Conservation (phyloP, 2,888 invertebrate genomes). For the Xanthorhoe designata region DNA sequence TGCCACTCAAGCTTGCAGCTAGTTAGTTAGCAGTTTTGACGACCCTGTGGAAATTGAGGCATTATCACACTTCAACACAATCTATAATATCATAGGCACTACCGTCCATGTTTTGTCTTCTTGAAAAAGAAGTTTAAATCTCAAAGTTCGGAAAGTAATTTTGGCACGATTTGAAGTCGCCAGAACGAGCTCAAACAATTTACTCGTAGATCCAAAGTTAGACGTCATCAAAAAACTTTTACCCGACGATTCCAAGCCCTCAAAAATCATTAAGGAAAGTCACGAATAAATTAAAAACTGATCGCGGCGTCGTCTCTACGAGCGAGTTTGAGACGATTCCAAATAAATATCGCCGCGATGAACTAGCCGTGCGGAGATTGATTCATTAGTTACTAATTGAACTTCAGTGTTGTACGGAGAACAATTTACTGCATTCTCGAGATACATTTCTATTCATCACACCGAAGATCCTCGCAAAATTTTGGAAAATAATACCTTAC, state of each 20-base stretch:
- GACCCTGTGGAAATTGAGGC: no score
- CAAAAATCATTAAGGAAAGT: conserved; percentile 17
- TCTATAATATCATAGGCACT: no score
- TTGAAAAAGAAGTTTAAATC: background rate
- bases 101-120: background rate
- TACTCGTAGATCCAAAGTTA: conserved; percentile 8
- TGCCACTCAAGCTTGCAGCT: no score
- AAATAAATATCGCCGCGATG: no score
- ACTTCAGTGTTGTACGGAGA: background rate
- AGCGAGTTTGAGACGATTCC: no score
- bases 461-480: no score
- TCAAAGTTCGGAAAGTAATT: conserved; percentile 10
- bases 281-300: conserved; percentile 26
- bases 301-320: background rate
- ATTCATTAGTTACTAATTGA: no score
- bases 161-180: conserved; percentile 8
- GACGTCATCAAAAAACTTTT: conserved; percentile 22
- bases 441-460: no score
- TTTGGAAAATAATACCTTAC: no score
- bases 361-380: no score
- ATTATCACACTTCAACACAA: no score
- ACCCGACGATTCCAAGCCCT: conserved; percentile 12
- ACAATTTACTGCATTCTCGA: background rate
- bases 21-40: no score
- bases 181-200: conserved; percentile 8